A percentile compares a stretch with the other conserved stretches of the same genome.
Evolutionary conservation across 2,888 invertebrate species (phyloP).

Genomic region (Clanis bilineata): DNA sequence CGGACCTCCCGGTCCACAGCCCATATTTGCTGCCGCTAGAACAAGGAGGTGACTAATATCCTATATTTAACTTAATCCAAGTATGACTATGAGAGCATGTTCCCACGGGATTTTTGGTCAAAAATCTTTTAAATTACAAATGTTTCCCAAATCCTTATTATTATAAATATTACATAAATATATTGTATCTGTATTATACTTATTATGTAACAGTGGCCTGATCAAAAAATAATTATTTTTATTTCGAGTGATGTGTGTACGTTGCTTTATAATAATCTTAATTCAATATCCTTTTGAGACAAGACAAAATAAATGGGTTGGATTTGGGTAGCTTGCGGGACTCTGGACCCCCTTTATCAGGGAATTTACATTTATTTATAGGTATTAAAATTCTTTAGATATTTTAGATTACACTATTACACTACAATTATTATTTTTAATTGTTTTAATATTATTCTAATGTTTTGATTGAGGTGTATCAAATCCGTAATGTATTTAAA

Average conservation of each 20-base stretch:
- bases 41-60: too few relatives aligned
- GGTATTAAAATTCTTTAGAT: too few relatives aligned
- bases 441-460: too few relatives aligned
- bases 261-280: neutral
- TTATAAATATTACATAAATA: constrained; percentile 17
- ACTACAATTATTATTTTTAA: too few relatives aligned
- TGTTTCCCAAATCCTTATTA: constrained; percentile 19
- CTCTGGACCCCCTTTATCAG: neutral
- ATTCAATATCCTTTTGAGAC: neutral
- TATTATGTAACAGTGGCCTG: neutral
- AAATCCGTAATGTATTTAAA: too few relatives aligned
- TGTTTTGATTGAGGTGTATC: too few relatives aligned
- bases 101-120: too few relatives aligned
- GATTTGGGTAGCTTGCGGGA: neutral
- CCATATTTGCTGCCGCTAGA: too few relatives aligned
- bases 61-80: too few relatives aligned
- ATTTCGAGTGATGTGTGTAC: neutral
- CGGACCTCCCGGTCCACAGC: too few relatives aligned
- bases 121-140: constrained; percentile 21
- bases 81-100: too few relatives aligned
- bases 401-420: too few relatives aligned
- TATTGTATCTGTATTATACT: constrained; percentile 5
- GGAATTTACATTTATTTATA: neutral
- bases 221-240: neutral
- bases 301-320: neutral